Conservation (phyloP, 2,888 invertebrate genomes). For the Sarcophaga rosellei region DNA sequence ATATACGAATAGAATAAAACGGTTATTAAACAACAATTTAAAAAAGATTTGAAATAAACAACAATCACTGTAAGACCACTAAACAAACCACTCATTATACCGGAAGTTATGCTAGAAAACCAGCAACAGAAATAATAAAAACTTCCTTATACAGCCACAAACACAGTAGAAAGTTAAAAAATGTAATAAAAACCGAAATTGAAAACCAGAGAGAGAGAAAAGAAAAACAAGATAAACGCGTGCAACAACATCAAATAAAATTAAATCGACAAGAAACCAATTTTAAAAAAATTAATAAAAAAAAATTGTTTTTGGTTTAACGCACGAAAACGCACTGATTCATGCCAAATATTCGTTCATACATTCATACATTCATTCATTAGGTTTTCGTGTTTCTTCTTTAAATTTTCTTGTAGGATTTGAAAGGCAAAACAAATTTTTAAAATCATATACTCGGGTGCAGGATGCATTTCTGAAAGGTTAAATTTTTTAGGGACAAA, state of each 20-base stretch:
- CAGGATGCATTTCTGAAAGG: too few species aligned
- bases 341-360: too few species aligned
- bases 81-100: slow-evolving; percentile 35
- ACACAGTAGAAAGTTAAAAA: background rate
- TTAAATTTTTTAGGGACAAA: too few species aligned
- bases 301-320: slow-evolving; percentile 28
- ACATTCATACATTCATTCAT: background rate
- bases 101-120: slow-evolving; percentile 56
- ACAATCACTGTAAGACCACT: slow-evolving; percentile 7
- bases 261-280: background rate
- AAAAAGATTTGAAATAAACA: slow-evolving; percentile 28
- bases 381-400: slow-evolving; percentile 4
- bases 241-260: slow-evolving; percentile 11
- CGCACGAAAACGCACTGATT: slow-evolving; percentile 44
- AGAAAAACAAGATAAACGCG: slow-evolving; percentile 5
- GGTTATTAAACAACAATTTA: background rate
- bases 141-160: slow-evolving; percentile 1
- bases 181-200: background rate
- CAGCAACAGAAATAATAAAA: slow-evolving; percentile 11
- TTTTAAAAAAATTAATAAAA: background rate
- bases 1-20: too few species aligned
- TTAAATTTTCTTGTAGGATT: background rate
- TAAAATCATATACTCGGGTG: too few species aligned
- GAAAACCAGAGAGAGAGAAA: slow-evolving; percentile 19
- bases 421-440: too few species aligned